Percentiles rank a stretch among this genome's conserved stretches.
These are phyloP conservation scores for Galeruca laticollis DNA, from an alignment of 2,888 invertebrate genomes.

Conservation along the genomic window DNA sequence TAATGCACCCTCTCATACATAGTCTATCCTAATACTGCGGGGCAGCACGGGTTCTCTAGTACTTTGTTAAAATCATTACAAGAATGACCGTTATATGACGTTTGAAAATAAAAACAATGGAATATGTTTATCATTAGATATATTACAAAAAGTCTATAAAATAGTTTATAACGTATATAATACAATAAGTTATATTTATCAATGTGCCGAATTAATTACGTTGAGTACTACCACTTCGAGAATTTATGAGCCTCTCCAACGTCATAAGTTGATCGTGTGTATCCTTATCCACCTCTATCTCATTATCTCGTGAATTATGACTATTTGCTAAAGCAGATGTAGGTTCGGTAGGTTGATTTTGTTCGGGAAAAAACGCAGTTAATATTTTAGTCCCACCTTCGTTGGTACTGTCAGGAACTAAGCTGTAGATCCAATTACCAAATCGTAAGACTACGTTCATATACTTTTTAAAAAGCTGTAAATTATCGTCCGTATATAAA, in stretches of 20 bases:
- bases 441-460: slow-evolving; percentile 45
- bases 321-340: not conserved
- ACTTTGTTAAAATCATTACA: too few relatives aligned
- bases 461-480: slow-evolving; percentile 49
- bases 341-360: slow-evolving; percentile 12
- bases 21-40: too few relatives aligned
- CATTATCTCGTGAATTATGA: not conserved
- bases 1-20: too few relatives aligned
- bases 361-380: slow-evolving; percentile 37
- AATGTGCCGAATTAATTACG: too few relatives aligned
- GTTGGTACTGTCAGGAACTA: slow-evolving; percentile 41
- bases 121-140: too few relatives aligned
- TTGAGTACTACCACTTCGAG: not conserved
- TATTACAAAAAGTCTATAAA: too few relatives aligned
- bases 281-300: slow-evolving; percentile 5
- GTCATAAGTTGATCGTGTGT: slow-evolving; percentile 7
- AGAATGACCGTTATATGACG: too few relatives aligned
- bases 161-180: not conserved
- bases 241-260: slow-evolving; percentile 23
- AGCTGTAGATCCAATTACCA: slow-evolving; percentile 38
- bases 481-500: slow-evolving; percentile 55
- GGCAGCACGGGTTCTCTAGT: too few relatives aligned
- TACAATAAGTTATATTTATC: not conserved
- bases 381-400: slow-evolving; percentile 36
- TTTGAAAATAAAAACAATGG: too few relatives aligned